These are phyloP conservation scores for Lepus americanus DNA, from an alignment of 2,113 vertebrate genomes.

Conservation along the genomic window DNA sequence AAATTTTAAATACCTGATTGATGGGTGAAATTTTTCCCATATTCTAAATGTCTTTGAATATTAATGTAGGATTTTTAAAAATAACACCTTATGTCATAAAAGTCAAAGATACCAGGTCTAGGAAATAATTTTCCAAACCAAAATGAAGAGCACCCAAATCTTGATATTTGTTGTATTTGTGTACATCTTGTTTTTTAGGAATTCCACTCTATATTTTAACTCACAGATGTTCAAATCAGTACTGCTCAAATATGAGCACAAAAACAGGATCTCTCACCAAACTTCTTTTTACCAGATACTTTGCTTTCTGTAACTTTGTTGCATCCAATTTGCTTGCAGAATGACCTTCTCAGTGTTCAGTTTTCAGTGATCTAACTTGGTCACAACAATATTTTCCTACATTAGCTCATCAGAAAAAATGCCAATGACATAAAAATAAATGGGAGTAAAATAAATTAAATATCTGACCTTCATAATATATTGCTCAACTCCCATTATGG, in stretches of 20 bases:
- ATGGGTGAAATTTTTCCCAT: background rate
- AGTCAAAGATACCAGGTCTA: background rate
- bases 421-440: slow-evolving; percentile 27
- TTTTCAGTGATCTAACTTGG: slow-evolving; percentile 23
- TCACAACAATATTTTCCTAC: slow-evolving; percentile 13
- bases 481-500: background rate
- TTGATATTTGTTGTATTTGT: background rate
- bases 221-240: background rate
- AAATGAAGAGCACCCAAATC: background rate
- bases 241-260: background rate
- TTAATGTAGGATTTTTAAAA: background rate
- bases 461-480: slow-evolving; percentile 9
- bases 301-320: background rate
- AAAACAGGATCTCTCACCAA: background rate
- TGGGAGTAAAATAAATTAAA: slow-evolving; percentile 53
- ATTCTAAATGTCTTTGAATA: background rate
- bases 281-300: background rate
- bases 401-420: slow-evolving; percentile 61
- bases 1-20: background rate
- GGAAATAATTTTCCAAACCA: background rate
- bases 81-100: background rate
- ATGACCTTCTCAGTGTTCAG: background rate
- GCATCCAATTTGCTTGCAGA: background rate
- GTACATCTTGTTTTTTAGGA: background rate
- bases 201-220: background rate